These are phyloP conservation scores for Acanthosoma haemorrhoidale DNA, from an alignment of 2,888 invertebrate species.

Conservation along the genomic window DNA sequence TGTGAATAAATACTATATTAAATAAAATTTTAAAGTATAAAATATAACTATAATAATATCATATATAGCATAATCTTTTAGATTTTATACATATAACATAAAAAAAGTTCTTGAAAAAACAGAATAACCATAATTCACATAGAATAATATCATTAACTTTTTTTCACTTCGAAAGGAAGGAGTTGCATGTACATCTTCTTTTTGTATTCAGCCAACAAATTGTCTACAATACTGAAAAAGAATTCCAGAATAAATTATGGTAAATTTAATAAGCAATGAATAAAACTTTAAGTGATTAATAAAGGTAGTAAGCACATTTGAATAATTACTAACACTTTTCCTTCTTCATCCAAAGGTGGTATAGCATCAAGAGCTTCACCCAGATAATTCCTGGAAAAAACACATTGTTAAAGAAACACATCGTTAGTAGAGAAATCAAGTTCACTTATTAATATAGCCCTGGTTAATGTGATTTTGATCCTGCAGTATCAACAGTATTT, in stretches of 20 bases:
- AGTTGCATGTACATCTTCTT: constrained; percentile 64
- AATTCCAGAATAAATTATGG: not conserved
- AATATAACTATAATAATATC: not conserved
- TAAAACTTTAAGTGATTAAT: not conserved
- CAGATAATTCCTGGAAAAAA: constrained; percentile 59
- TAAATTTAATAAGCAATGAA: no score
- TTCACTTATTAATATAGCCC: no score
- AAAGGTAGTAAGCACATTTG: not conserved
- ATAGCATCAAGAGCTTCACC: constrained; percentile 75
- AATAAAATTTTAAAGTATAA: not conserved
- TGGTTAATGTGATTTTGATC: no score
- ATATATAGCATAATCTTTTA: not conserved
- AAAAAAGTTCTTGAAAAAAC: not conserved
- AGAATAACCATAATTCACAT: not conserved
- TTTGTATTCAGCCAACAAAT: constrained; percentile 57
- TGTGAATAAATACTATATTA: constrained; percentile 2
- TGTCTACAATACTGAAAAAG: constrained; percentile 55
- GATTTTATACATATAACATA: not conserved
- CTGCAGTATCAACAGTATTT: no score
- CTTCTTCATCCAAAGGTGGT: constrained; percentile 55
- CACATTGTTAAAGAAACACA: no score
- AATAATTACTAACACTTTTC: constrained; percentile 39
- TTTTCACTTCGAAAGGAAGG: constrained; percentile 14
- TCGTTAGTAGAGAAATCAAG: no score
- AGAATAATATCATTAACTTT: not conserved